These are phyloP conservation scores for Agrotis segetum DNA, from an alignment of 2,888 invertebrate species.

Conservation along the genomic window DNA sequence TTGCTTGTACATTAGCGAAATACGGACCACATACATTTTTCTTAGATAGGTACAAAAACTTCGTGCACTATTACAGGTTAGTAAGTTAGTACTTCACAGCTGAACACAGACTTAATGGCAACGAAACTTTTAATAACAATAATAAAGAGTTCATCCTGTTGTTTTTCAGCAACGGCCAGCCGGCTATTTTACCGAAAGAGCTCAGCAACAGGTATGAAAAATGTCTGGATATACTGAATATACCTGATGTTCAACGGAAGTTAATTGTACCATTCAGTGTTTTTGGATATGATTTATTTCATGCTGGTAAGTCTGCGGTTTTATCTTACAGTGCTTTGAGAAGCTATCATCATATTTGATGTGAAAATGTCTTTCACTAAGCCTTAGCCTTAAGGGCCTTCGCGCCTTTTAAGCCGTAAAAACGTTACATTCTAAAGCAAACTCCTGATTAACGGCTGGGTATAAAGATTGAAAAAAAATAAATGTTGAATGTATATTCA, in stretches of 20 bases:
- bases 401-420: too few species aligned
- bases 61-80: conserved; percentile 92
- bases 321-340: too few species aligned
- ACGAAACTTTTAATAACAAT: background rate
- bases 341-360: too few species aligned
- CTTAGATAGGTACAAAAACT: conserved; percentile 91
- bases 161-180: conserved; percentile 90
- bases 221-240: conserved; percentile 91
- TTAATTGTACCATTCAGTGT: conserved; percentile 93
- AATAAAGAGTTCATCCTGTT: background rate
- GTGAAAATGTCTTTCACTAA: too few species aligned
- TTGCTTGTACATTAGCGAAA: conserved; percentile 88
- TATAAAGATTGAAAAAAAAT: too few species aligned
- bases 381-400: too few species aligned
- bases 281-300: conserved; percentile 94
- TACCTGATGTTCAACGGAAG: conserved; percentile 86
- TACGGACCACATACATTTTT: conserved; percentile 92
- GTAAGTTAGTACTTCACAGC: conserved; percentile 45
- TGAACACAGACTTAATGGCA: background rate
- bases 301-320: conserved; percentile 89
- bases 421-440: too few species aligned
- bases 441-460: too few species aligned
- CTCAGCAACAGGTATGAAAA: conserved; percentile 88
- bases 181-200: conserved; percentile 89
- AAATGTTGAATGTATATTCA: too few species aligned